Conservation (phyloP, 2,113 vertebrate species). For the Nesoenas mayeri region DNA sequence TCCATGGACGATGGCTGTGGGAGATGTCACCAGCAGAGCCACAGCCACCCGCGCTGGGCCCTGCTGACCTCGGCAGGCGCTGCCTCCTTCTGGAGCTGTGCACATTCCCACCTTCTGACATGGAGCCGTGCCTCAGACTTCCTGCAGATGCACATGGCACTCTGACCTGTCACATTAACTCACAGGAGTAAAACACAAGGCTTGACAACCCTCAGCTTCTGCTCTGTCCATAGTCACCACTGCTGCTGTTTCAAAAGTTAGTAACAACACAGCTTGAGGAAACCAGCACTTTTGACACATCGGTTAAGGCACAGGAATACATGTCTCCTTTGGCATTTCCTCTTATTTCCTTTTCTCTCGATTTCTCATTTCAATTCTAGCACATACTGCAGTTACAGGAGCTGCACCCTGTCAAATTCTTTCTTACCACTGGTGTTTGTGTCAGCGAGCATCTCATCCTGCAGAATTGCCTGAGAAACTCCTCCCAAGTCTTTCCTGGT, state of each 20-base stretch:
- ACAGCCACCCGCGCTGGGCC: not conserved
- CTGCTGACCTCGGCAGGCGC: not conserved
- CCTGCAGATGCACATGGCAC: not conserved
- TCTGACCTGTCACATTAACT: not conserved
- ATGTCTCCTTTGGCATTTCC: not conserved
- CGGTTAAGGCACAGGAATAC: not conserved
- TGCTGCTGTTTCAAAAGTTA: not conserved
- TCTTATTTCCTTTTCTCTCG: not conserved
- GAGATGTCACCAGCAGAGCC: not conserved
- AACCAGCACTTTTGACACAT: accelerated
- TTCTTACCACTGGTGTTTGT: not conserved
- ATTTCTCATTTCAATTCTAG: not conserved
- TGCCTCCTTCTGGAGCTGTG: not conserved
- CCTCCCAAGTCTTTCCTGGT: not conserved
- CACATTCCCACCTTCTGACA: not conserved
- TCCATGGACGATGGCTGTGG: accelerated
- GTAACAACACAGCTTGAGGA: not conserved
- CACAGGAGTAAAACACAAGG: not conserved
- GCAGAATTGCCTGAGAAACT: not conserved
- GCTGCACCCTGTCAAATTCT: not conserved
- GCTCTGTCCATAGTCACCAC: not conserved
- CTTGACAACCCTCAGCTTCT: not conserved
- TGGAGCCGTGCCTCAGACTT: not conserved
- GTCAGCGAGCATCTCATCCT: not conserved
- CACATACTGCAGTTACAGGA: not conserved